Evolutionary conservation across 2,888 invertebrate genomes (phyloP), one percentile per base, ranked within the genome.

Genomic region (Drosophila histrio): DNA sequence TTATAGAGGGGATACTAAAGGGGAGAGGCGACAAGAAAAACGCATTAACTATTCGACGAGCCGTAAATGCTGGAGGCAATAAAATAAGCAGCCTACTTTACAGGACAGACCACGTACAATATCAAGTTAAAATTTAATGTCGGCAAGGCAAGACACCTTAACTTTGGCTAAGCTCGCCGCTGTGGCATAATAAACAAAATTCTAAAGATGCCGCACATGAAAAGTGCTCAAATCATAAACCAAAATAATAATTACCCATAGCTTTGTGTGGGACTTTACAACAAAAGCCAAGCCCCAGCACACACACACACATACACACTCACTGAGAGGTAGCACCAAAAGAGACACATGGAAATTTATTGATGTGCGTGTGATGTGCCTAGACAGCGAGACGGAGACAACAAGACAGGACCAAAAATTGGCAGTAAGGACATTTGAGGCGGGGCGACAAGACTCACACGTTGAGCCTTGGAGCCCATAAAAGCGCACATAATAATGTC

Each of bases 401-500:
- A 26, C 52, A 38, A 71, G 61, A 39, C 72, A 57, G 58, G 13
- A 47, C 43, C 56, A 28, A 28, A 67, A 72, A 71, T 75, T 71
- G 78, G 66, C 53, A 61, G 41, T 28, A 52, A 56, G 67, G 50
- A 53, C 58, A 57, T 41, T 49, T 36, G 46, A 34, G 43, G 61
- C 59, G 34, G 21, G 34, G 66, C 58, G 54, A 47, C 64, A 65
- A 73, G 49, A 44, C 62, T 44, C 49, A 49, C 73, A 74, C 74
- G 71, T 74, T 79, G 79, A 86, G 80, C 88, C 89, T 83, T 66
- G 62, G 70, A 72, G 74, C 75, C 81, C 88, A 89, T 87, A 89
- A 87, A 87, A 87, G 77, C 72, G 81, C 75, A 88, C 89, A 89
- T 86, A 82, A 87, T 88, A 87, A 87, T 87, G 87, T 80, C 88